These are phyloP conservation scores for pig (Sus scrofa) DNA, from an alignment of 2,113 vertebrate genomes.

Conservation along the genomic window DNA sequence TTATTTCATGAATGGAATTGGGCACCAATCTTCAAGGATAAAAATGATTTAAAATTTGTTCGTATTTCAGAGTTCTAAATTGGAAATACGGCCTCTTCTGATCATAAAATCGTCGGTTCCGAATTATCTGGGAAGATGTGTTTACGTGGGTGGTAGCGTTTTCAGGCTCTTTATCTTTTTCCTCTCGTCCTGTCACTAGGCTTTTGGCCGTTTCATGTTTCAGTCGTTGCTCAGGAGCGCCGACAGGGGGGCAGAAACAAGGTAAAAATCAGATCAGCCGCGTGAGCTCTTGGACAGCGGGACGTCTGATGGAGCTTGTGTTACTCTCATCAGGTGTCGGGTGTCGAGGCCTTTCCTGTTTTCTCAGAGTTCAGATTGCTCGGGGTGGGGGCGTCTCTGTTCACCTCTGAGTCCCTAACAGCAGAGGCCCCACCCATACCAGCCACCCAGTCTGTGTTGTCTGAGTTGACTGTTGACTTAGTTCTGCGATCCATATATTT, in stretches of 20 bases:
- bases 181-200: not conserved
- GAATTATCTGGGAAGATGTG: not conserved
- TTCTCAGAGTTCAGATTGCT: not conserved
- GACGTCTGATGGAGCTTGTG: not conserved
- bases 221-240: not conserved
- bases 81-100: not conserved
- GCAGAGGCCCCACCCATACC: not conserved
- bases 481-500: not conserved
- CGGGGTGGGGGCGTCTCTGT: not conserved
- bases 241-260: not conserved
- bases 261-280: not conserved
- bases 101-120: slow-evolving; percentile 30
- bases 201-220: not conserved
- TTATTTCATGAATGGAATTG: slow-evolving; percentile 27
- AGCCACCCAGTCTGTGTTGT: not conserved
- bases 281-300: not conserved
- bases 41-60: slow-evolving; percentile 41
- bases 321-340: not conserved
- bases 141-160: not conserved
- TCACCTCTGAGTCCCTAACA: not conserved
- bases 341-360: not conserved
- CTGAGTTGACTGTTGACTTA: not conserved
- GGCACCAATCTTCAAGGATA: slow-evolving; percentile 53
- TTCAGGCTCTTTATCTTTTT: not conserved
- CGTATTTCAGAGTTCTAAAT: slow-evolving; percentile 39